Conservation (phyloP, 2,797 vertebrate species). For the Pseudochromis fuscus region DNA sequence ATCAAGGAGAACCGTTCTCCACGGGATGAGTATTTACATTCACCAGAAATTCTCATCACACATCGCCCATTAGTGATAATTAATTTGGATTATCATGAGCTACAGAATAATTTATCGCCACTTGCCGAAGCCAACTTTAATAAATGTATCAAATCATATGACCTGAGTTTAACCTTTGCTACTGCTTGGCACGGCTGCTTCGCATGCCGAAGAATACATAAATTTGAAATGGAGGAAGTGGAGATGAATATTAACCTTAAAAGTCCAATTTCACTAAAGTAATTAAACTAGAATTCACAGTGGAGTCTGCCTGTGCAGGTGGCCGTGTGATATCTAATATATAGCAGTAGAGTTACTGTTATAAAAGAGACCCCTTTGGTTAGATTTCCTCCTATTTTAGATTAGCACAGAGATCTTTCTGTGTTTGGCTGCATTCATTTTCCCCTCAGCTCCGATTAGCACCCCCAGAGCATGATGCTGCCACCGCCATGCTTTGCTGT, state of each 20-base stretch:
- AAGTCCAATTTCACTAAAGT: conserved; percentile 30
- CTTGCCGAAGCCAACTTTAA: conserved; percentile 57
- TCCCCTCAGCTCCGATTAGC: rapidly evolving
- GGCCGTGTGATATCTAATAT: not conserved
- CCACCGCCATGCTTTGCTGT: not conserved
- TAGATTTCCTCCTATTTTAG: not conserved
- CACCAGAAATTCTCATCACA: conserved; percentile 56
- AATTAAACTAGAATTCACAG: conserved; percentile 7
- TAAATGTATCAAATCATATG: conserved; percentile 70
- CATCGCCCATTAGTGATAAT: conserved; percentile 61
- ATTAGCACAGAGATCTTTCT: not conserved
- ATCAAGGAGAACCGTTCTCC: conserved; percentile 12
- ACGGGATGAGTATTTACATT: conserved; percentile 33
- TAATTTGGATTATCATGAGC: conserved; percentile 61
- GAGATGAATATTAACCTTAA: conserved; percentile 51
- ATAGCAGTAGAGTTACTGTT: not conserved
- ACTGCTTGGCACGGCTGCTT: conserved; percentile 37
- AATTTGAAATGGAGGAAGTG: conserved; percentile 55
- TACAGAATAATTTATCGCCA: conserved; percentile 68
- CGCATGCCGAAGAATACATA: conserved; percentile 58
- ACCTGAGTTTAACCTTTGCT: conserved; percentile 75
- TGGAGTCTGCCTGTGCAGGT: not conserved
- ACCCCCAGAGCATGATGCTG: not conserved
- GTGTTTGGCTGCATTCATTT: not conserved
- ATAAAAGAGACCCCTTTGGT: not conserved